Percentiles rank a stretch among this genome's conserved stretches.
These are phyloP conservation scores for Montipora sp. DNA, from an alignment of 64 coral and sea anemone species.

Conservation along the genomic window DNA sequence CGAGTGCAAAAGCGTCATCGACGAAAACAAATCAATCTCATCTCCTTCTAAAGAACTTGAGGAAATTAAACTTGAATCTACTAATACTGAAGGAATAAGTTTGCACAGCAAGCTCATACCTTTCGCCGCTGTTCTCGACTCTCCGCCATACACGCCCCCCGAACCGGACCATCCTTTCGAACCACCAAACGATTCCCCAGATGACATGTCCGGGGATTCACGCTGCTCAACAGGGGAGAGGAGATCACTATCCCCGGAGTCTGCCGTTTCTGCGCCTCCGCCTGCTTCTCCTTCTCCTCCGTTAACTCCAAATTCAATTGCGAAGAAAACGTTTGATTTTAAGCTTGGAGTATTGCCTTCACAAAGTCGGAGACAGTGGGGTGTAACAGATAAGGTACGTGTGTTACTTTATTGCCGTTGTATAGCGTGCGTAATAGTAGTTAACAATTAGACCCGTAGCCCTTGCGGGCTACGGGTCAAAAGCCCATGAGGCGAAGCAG, in stretches of 20 bases:
- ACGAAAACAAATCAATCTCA: background rate
- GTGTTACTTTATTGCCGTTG: too few species aligned
- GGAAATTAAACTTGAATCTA: slow-evolving; percentile 15
- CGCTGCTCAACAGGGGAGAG: slow-evolving; percentile 14
- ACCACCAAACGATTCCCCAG: slow-evolving; percentile 58
- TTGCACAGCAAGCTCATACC: slow-evolving; percentile 62
- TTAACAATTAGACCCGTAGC: too few species aligned
- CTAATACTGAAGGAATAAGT: background rate
- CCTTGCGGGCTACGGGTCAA: too few species aligned
- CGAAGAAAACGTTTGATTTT: slow-evolving; percentile 52
- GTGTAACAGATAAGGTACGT: slow-evolving; percentile 87
- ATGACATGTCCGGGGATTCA: background rate
- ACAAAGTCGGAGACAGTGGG: slow-evolving; percentile 80
- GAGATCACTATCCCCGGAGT: slow-evolving; percentile 78
- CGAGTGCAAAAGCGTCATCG: slow-evolving; percentile 7
- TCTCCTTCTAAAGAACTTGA: slow-evolving; percentile 18
- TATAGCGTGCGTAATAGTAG: too few species aligned
- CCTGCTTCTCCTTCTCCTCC: slow-evolving; percentile 81
- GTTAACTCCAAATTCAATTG: slow-evolving; percentile 69
- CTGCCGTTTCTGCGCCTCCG: slow-evolving; percentile 51
- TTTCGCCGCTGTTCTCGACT: slow-evolving; percentile 59
- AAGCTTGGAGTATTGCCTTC: slow-evolving; percentile 44
- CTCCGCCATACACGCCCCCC: slow-evolving; percentile 50
- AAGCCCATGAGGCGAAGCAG: too few species aligned
- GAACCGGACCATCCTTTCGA: slow-evolving; percentile 49